These are phyloP conservation scores for Drosophila limbata DNA, from an alignment of 2,888 invertebrate species.

Conservation along the genomic window DNA sequence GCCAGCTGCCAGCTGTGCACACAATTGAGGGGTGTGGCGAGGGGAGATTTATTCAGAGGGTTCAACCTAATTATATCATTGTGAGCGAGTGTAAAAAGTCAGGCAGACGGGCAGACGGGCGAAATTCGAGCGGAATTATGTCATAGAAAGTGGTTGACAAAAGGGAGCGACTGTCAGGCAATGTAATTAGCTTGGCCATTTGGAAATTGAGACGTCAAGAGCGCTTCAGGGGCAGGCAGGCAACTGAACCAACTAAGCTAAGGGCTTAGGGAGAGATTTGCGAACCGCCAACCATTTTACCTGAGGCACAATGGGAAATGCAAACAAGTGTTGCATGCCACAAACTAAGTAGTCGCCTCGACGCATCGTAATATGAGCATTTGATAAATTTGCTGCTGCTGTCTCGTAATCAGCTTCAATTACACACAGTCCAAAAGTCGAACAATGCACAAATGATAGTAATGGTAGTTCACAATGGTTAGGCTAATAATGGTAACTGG, in stretches of 20 bases:
- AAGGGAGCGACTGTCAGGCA: conserved; percentile 39
- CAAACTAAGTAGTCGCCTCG: neutral
- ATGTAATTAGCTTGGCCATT: conserved; percentile 71
- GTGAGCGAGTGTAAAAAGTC: conserved; percentile 69
- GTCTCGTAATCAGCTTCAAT: conserved; percentile 37
- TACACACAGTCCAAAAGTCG: conserved; percentile 33
- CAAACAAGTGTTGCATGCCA: conserved; percentile 55
- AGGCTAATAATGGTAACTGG: conserved; percentile 31
- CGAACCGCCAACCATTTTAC: conserved; percentile 38
- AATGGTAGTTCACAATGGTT: conserved; percentile 14
- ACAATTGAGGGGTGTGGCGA: conserved; percentile 71
- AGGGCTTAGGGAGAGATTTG: conserved; percentile 55
- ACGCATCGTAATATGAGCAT: conserved; percentile 23
- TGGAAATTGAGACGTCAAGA: conserved; percentile 70
- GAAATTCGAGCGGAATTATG: conserved; percentile 68
- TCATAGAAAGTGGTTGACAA: conserved; percentile 44
- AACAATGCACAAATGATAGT: conserved; percentile 26
- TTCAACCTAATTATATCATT: conserved; percentile 70
- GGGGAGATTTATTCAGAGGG: conserved; percentile 22
- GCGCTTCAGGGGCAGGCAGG: conserved; percentile 14
- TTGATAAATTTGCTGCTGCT: conserved; percentile 12
- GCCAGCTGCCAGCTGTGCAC: conserved; percentile 69
- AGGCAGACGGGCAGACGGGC: conserved; percentile 44
- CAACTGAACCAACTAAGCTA: neutral
- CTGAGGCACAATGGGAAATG: conserved; percentile 28